Evolutionary conservation across 2,888 invertebrate species (phyloP).

Genomic region (Gymnosoma rotundatum): DNA sequence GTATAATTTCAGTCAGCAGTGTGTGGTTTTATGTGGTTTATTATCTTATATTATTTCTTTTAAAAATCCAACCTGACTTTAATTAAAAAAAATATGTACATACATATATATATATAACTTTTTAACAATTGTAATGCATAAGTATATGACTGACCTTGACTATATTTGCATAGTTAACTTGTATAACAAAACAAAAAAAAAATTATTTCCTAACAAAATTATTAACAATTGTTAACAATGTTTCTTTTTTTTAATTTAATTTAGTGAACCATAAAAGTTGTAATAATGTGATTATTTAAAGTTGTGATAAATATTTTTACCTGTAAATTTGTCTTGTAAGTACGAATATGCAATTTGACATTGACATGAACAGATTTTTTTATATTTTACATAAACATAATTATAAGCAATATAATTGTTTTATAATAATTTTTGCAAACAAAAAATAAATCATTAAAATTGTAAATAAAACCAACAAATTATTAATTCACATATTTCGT

Average conservation of each 20-base stretch:
- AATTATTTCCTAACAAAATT: constrained; percentile 52
- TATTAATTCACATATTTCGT: constrained; percentile 14
- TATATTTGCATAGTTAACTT: constrained; percentile 46
- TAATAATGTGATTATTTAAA: constrained; percentile 33
- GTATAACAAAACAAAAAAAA: not conserved
- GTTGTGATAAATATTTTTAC: constrained; percentile 17
- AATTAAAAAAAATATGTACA: too few species aligned
- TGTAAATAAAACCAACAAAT: not conserved
- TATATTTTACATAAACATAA: constrained; percentile 2
- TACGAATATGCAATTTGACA: not conserved
- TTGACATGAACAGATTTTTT: not conserved
- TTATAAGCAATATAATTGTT: constrained; percentile 27
- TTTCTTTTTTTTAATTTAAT: constrained; percentile 21
- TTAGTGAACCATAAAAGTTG: constrained; percentile 55
- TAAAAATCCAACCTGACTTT: not conserved
- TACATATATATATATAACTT: not conserved
- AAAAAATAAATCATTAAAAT: not conserved
- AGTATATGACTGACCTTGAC: constrained; percentile 35
- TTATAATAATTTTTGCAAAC: constrained; percentile 9
- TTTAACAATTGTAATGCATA: constrained; percentile 13
- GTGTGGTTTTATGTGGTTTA: constrained; percentile 1
- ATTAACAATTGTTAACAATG: constrained; percentile 34
- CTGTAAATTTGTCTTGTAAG: not conserved
- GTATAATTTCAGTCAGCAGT: not conserved
- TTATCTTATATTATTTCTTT: constrained; percentile 4